phyloP scores from a whole-genome alignment of 2,797 vertebrate genomes.

The Heterohyrax brucei region DNA sequence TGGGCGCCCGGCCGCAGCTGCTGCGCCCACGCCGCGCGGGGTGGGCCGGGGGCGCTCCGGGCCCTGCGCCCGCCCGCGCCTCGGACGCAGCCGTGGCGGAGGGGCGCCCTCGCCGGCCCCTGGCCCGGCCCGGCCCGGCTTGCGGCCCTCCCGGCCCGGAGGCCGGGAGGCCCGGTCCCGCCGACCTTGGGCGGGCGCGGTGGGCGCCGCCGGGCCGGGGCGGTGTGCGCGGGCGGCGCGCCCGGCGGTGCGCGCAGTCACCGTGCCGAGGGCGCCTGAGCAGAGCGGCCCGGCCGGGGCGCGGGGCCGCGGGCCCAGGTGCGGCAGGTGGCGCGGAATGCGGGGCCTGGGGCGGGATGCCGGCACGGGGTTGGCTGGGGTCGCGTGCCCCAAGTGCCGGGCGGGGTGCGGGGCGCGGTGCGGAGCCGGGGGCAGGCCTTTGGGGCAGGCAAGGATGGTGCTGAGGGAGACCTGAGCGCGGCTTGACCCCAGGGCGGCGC shows the following conservation, averaged over 20 bases:
- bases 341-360: neutral
- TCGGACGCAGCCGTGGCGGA: neutral
- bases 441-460: neutral
- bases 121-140: neutral
- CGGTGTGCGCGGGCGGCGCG: neutral
- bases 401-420: neutral
- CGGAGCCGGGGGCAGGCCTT: neutral
- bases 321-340: neutral
- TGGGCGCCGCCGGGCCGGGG: neutral
- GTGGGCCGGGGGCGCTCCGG: neutral
- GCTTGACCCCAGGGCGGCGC: neutral
- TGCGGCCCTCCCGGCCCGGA: neutral
- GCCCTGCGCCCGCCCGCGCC: neutral
- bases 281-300: neutral
- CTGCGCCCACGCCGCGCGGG: neutral
- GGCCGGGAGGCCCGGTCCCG: neutral
- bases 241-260: neutral
- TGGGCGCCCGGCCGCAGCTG: neutral
- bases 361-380: neutral
- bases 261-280: no score
- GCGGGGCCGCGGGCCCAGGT: neutral
- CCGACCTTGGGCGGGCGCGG: slow-evolving; percentile 70
- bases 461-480: neutral
- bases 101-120: no score
- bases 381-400: neutral